A percentile compares a stretch with the other conserved stretches of the same genome.
These are phyloP conservation scores for Anhinga rufa DNA, from an alignment of 2,113 vertebrate genomes.

Conservation along the genomic window DNA sequence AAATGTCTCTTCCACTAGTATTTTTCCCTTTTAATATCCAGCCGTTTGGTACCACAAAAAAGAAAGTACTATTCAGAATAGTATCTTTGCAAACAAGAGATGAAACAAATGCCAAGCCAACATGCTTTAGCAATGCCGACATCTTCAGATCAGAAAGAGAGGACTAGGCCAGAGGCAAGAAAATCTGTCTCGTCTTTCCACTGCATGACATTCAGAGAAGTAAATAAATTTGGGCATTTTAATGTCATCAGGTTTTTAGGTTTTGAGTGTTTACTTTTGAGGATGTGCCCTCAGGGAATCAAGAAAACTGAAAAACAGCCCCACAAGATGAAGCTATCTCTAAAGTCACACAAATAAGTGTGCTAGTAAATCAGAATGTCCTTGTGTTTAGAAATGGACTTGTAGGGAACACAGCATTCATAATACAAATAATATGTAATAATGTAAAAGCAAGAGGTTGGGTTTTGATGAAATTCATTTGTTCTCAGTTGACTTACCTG, in stretches of 20 bases:
- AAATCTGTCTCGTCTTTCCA: constrained; percentile 18
- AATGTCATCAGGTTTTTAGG: not conserved
- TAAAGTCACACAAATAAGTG: not conserved
- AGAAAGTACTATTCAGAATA: constrained; percentile 18
- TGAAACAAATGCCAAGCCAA: constrained; percentile 34
- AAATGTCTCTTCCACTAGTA: not conserved
- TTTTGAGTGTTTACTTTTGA: not conserved
- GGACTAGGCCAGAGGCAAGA: constrained; percentile 32
- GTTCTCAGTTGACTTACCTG: not conserved
- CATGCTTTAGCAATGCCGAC: not conserved
- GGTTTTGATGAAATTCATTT: not conserved
- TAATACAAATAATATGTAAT: not conserved
- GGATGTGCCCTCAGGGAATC: not conserved
- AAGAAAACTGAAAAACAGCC: not conserved
- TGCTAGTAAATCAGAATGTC: not conserved
- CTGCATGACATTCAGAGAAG: not conserved
- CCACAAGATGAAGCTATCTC: not conserved
- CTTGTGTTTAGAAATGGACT: not conserved
- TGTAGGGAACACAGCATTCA: not conserved
- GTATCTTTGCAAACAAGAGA: constrained; percentile 1
- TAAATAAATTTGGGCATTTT: not conserved
- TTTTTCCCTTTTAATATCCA: constrained; percentile 21
- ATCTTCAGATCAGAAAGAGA: not conserved
- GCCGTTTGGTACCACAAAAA: not conserved
- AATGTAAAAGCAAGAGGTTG: not conserved